Evolutionary conservation across 1,140 invertebrate species (phyloP), one percentile per base, ranked within the genome.

Genomic region (Pteromalus puparum): DNA sequence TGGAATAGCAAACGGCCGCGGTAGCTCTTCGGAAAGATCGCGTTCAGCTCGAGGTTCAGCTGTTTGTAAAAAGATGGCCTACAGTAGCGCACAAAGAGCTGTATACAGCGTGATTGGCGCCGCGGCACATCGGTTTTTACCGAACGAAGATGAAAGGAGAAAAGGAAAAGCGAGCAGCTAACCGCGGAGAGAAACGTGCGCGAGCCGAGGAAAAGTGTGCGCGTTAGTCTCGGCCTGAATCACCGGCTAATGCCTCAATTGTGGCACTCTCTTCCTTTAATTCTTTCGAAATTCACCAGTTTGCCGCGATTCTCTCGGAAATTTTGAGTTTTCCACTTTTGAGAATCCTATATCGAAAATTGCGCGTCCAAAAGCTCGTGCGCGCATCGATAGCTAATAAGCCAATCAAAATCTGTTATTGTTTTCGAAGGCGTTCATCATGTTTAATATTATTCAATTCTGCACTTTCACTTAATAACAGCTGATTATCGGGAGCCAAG

Each of bases 151-250:
- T 72, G 78, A 83, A 86, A 86, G 81, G 77, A 76, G 81, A 83
- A 83, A 81, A 83, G 72, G 78, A 85, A 85, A 87, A 83, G 87
- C 86, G 86, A 88, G 85, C 85, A 80, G 82, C 81, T 86, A 87
- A 88, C 87, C 85, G 72, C 85, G 87, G 85, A 88, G 90, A 90
- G 91, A 93, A 92, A 93, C 91, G 91, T 90, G 89, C 88, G 86
- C 91, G 91, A 90, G 89, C 88, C 86, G 90, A 89, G 91, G 91
- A 92, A 93, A 93, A 93, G 91, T 93, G 90, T 86, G 84, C 90
- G 87, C 89, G 89, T 92, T 93, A 91, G 92, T 93, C 92, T 90
- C 92, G 92, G 91, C 92, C 92, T 93, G 91, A 93, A 93, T 93
- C 92, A 88, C 87, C 89, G 73, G 85, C 86, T 93, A 93, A 93